Percentiles rank a stretch among this genome's conserved stretches.
Conservation (phyloP, 2,888 invertebrate species). For the Rhagophthalmus giganteus region DNA sequence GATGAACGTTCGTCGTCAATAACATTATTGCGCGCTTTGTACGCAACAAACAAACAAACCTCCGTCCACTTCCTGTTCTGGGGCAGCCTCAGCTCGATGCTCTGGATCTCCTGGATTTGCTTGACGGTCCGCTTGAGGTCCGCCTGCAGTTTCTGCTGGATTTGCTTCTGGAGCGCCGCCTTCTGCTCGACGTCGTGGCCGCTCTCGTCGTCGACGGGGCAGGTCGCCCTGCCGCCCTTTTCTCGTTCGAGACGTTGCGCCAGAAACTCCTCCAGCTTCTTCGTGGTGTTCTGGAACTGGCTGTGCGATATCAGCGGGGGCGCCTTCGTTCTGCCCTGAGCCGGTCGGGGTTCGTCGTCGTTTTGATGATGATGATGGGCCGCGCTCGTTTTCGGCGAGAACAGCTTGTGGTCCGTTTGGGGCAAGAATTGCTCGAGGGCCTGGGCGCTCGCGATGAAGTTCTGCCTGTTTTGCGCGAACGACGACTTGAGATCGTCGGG, state of each 20-base stretch:
- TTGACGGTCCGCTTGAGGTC: constrained; percentile 57
- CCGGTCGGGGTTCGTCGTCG: constrained; percentile 14
- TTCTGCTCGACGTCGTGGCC: constrained; percentile 52
- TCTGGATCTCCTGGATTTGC: constrained; percentile 57
- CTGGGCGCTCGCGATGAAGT: constrained; percentile 50
- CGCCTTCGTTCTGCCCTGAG: neutral
- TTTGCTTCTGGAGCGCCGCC: constrained; percentile 53
- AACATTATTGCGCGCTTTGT: too few species aligned
- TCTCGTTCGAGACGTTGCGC: constrained; percentile 53
- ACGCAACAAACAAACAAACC: too few species aligned
- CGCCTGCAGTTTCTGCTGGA: constrained; percentile 56
- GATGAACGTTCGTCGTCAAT: too few species aligned
- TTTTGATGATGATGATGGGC: too few species aligned
- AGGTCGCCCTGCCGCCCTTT: constrained; percentile 43
- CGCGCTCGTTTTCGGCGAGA: constrained; percentile 10
- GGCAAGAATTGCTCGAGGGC: constrained; percentile 52
- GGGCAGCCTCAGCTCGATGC: constrained; percentile 54
- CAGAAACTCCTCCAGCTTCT: constrained; percentile 55
- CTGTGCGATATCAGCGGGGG: constrained; percentile 46
- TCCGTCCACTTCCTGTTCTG: constrained; percentile 55
- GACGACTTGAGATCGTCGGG: constrained; percentile 43
- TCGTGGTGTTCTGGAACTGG: constrained; percentile 55
- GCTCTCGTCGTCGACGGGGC: constrained; percentile 45
- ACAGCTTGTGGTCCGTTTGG: constrained; percentile 47
- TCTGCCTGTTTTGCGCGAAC: constrained; percentile 41